Evolutionary conservation across 1,140 invertebrate species (phyloP), one percentile per base, ranked within the genome.

Genomic region (Drosophila pachea): DNA sequence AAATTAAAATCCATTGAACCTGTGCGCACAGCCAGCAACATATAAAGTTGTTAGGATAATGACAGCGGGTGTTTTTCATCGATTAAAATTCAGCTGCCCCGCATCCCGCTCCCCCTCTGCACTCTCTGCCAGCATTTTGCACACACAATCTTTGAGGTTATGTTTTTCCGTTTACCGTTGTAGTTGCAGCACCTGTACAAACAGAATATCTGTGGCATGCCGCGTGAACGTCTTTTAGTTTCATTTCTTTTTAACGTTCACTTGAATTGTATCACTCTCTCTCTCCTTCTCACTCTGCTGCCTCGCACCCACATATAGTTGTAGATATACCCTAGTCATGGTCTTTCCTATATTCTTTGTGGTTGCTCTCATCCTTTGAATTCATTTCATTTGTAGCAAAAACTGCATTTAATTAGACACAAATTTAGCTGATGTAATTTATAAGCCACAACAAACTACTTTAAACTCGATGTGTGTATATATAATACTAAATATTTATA

Each of bases 1-100:
- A 69, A 84, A 84, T 84, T 73, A 70, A 70, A 67, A 43, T 58
- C 54, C 33, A 78, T 78, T 74, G 53, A 42, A 62, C 62, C 52
- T 55, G 42, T 59, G 42, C 38, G 35, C 12, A 68, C 54, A 47
- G 40, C 62, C 22, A 22, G 3, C 22, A 22, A 22, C 22, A 22
- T 38, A 35, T 47, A 55, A 64, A 55, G 32, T 53, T 53, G 49
- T 45, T 16, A 56, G 54, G 54, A 45, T 56, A 43, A 56, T 56
- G 40, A 45, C 31, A 45, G 33, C 16, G 12, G 40, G 42, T 40
- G 32, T 40, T 56, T 45, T 29, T 40, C 40, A 45, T 56, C 45
- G 54, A 56, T 56, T 56, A 56, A 56, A 43, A 16, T 45, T 55
- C 9, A 11, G 11, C 12, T 5, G 4, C 12, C 5, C 40, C 29